Percentiles rank a stretch among this genome's conserved stretches.
Conservation (phyloP, 2,113 vertebrate genomes). For the Rhadina sibilatrix region DNA sequence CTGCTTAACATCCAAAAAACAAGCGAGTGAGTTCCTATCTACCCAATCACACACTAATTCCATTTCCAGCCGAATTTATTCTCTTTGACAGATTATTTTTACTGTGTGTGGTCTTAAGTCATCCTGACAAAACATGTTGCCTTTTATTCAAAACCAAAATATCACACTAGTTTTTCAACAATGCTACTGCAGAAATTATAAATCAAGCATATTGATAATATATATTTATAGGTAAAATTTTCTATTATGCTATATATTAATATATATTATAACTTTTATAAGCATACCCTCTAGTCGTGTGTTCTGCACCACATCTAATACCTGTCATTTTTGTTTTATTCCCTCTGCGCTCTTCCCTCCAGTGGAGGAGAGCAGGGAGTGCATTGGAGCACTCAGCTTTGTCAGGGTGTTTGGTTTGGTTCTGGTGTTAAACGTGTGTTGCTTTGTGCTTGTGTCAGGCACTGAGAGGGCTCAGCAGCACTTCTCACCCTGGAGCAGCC, state of each 20-base stretch:
- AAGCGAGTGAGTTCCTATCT: accelerated
- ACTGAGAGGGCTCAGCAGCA: accelerated
- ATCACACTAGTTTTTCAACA: background rate
- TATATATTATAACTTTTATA: background rate
- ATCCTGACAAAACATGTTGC: background rate
- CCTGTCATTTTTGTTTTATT: background rate
- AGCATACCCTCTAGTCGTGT: background rate
- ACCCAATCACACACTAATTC: background rate
- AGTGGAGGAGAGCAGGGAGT: background rate
- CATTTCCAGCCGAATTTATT: background rate
- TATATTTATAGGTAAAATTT: background rate
- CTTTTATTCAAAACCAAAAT: background rate
- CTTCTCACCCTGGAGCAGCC: background rate
- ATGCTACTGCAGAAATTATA: background rate
- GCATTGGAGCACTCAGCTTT: background rate
- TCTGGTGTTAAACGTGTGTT: background rate
- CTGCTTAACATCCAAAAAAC: background rate
- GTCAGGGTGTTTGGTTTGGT: background rate
- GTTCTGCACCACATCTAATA: background rate
- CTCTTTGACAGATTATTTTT: background rate
- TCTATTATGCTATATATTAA: background rate
- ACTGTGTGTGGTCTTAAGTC: background rate
- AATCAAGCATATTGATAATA: background rate
- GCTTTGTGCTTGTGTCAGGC: background rate
- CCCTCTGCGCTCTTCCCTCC: background rate